Base-by-base conservation (phyloP, 2,888 invertebrate species). In the Phyllotreta striolata region DNA sequence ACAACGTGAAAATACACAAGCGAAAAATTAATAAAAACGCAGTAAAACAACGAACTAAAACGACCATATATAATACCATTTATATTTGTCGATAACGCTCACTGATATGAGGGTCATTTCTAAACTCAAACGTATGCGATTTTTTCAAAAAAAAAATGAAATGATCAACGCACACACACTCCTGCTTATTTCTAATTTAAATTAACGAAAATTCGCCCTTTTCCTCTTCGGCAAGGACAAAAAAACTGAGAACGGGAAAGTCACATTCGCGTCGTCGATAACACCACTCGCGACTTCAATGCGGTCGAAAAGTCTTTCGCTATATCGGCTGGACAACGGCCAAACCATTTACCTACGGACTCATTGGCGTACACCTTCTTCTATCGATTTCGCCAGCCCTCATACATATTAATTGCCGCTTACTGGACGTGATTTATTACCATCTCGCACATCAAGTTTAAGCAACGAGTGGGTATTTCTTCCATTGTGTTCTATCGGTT, bases 21-120 rank as follows among this genome's bases (percentile, higher is more conserved):
- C 24, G 24, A 24, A 4, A 57, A 47, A 37, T 38, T 12, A 62
- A 35, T 43, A 49, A 55, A 55, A 46, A 51, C 41, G 51, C 59
- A 59, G 49, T 54, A 60, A 24, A 57, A 14, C 43, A 60, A 41
- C 46, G 13, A 41, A 61, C 61, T 62, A 67, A 66, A 66, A 67
- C 61, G 55, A 55, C 57, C 24, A 24, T 62, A 24, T 62, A 66
- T 49, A 68, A 70, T 77, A 77, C 77, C 77, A 76, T 76, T 76
- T 76, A 59, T 74, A 70, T 66, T 72, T 73, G 70, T 75, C 74
- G 70, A 77, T 70, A 57, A 76, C 76, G 72, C 73, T 76, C 70
- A 77, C 71, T 63, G 70, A 70, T 58, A 77, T 72, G 44, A 77
- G 69, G 55, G 75, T 77, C 77, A 77, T 77, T 24, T 24, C 24